Base-by-base conservation (phyloP, 2,797 vertebrate genomes). In the Rhodeus uyekii region DNA sequence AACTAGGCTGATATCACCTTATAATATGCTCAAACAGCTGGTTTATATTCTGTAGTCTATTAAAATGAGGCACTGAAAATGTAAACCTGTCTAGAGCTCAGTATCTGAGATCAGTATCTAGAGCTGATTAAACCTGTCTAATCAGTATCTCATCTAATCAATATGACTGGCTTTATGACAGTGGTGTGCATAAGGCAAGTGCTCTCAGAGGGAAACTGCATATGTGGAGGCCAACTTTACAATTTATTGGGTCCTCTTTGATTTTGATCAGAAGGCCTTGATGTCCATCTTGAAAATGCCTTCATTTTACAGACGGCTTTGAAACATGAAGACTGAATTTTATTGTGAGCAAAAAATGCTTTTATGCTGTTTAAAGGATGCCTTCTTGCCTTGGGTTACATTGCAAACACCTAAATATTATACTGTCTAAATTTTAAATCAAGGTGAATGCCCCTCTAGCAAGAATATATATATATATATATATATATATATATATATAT, bases 271-370 rank as follows among this genome's bases (percentile, higher is more conserved):
- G 3, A 53, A 63, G 65, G 53, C 39, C 76, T 74, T 74, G 34
- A 50, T 83, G 29, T 65, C 42, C 9, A 18, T 46, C 34, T 78
- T 64, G 22, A 64, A 78, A 65, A 78, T 64, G 44, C 82, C 18
- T 65, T 39, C 19, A 39, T 42, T 72, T 73, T 5, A 72, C 58
- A 14, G 8, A n/a, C 5, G 14, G 27, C 12, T 32, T 50, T 65
- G 32, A 16, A 60, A 58, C 22, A 61, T 18, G 53, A 36, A 71
- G 39, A 83, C 32, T 8, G 50, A 71, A 34, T 78, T 24, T 19
- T 19, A 58, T 29, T 65, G n/a, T 64, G 60, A 44, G 32, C 42
- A 48, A 69, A 6, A 76, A 50, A 42, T 32, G 60, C 75, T 64
- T 78, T 78, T 18, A 72, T 34, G 38, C 39, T 63, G 53, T 61